Conservation (phyloP, 2,113 vertebrate genomes). For the Eudorcas thomsonii region DNA sequence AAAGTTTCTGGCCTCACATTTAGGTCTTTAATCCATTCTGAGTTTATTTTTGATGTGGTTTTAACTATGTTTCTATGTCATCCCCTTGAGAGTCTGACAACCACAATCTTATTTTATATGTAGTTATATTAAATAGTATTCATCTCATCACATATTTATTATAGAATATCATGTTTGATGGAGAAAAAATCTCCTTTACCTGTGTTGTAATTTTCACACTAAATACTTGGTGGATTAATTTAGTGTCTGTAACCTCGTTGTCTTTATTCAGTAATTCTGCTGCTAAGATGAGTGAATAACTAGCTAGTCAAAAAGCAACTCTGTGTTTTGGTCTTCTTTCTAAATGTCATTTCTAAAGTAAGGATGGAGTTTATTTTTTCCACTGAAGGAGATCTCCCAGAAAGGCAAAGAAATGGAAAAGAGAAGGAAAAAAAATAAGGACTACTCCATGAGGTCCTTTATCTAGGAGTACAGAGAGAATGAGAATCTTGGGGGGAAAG, state of each 20-base stretch:
- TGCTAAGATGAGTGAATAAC: background rate
- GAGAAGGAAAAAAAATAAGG: background rate
- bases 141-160: background rate
- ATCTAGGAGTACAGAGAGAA: background rate
- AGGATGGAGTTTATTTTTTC: background rate
- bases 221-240: background rate
- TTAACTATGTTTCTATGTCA: background rate
- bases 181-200: background rate
- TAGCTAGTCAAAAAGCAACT: background rate
- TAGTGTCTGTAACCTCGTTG: background rate
- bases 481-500: background rate
- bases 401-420: background rate
- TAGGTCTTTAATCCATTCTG: background rate
- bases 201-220: background rate
- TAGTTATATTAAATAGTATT: background rate
- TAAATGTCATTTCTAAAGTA: slow-evolving; percentile 12
- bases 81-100: background rate
- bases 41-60: background rate
- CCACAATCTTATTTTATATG: background rate
- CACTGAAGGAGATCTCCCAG: background rate
- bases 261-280: slow-evolving; percentile 5
- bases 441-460: background rate
- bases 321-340: background rate
- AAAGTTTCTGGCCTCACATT: background rate
- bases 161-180: background rate